Base-by-base conservation (phyloP, 2,113 vertebrate species). In the Dromiciops gliroides region DNA sequence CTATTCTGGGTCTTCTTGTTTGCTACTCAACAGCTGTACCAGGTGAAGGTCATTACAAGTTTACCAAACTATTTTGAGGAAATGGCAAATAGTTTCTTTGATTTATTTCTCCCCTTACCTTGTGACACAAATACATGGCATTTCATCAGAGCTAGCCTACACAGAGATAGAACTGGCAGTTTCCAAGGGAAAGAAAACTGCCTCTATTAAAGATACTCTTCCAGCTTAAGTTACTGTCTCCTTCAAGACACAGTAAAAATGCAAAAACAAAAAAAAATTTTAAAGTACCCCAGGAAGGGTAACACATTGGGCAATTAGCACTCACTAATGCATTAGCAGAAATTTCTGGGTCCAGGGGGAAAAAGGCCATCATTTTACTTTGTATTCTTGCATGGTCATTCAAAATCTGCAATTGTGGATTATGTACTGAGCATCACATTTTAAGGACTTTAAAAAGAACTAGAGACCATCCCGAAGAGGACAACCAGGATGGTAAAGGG, bases 11-110 rank as follows among this genome's bases (percentile, higher is more conserved):
- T 94, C 94, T 97, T 92, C 92, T 92, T 92, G 9, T 50, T 48
- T 97, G 89, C 26, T 53, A 23, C 92, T 51, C 91, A 92, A 51
- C 95, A 97, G 96, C 96, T 97, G 92, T 56, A 92, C 51, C 23
- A 95, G 92, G 51, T 89, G 56, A 95, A 94, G 95, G 51, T 96
- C 89, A 51, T 89, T 44, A 51, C 22, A 44, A 47, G 16, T 1
- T 22, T 19, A 26, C 37, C 53, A 89, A 75, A 53, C 50, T 88
- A 50, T 24, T 10, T 25, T 49, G 28, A 88, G 26, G 48, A 90
- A 92, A 49, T 26, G 90, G 50, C 14, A 0, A 14, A 19, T 0
- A 26, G 14, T 24, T 3, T 2, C 51, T 93, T 37, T 0, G 0
- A 28, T 14, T 53, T 48, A 95, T n/a, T 92, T 92, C 56, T 60